Evolutionary conservation across 2,113 vertebrate species (phyloP).

Genomic region (Notothenia coriiceps): DNA sequence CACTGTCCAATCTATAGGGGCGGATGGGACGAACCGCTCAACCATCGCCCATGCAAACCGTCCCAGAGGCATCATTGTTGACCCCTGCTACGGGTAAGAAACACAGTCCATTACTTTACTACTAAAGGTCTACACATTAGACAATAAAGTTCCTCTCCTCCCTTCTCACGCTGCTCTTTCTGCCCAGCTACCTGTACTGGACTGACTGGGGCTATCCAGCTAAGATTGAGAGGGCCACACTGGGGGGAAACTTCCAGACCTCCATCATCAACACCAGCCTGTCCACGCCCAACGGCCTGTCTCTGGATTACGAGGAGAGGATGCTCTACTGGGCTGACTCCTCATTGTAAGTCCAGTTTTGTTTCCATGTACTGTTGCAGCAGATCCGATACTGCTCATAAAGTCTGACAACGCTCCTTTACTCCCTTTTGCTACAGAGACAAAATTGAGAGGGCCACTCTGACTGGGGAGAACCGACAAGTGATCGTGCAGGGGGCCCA

Average conservation of each 20-base stretch:
- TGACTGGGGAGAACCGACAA: slow-evolving; percentile 88
- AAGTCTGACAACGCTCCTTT: neutral
- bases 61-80: slow-evolving; percentile 89
- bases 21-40: slow-evolving; percentile 88
- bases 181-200: slow-evolving; percentile 83
- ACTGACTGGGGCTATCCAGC: slow-evolving; percentile 82
- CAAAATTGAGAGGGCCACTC: slow-evolving; percentile 90
- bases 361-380: neutral
- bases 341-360: slow-evolving; percentile 68
- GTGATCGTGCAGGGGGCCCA: slow-evolving; percentile 85
- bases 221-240: slow-evolving; percentile 81
- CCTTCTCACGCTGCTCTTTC: neutral
- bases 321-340: slow-evolving; percentile 84
- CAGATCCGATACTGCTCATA: neutral
- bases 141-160: neutral
- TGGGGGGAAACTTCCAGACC: slow-evolving; percentile 79
- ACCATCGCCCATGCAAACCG: slow-evolving; percentile 86
- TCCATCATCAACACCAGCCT: slow-evolving; percentile 76
- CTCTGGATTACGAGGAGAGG: slow-evolving; percentile 81
- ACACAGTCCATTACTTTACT: neutral
- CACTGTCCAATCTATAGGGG: slow-evolving; percentile 89
- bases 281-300: slow-evolving; percentile 74
- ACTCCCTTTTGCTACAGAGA: slow-evolving; percentile 77
- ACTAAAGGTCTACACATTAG: neutral
- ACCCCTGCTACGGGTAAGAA: slow-evolving; percentile 93